A percentile compares a stretch with the other conserved stretches of the same genome.
Conservation (phyloP, 2,797 vertebrate species). For the Choloepus didactylus region DNA sequence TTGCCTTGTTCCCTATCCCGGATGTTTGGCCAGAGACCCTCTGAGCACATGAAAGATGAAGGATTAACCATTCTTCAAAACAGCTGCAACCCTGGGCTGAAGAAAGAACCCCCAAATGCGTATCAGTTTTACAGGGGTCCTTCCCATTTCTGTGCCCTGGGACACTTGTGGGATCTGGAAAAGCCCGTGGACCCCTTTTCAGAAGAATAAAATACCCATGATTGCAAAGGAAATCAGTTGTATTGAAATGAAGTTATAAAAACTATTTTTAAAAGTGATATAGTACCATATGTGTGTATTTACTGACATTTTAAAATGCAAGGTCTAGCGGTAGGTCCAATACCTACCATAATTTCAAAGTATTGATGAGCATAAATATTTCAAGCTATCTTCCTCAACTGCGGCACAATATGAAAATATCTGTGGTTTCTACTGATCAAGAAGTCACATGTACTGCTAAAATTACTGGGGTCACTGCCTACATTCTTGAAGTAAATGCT, state of each 20-base stretch:
- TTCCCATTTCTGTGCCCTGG: not conserved
- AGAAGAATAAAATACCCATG: slow-evolving; percentile 1
- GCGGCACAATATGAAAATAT: not conserved
- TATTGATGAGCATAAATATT: not conserved
- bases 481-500: not conserved
- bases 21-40: not conserved
- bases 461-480: not conserved
- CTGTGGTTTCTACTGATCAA: not conserved
- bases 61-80: slow-evolving; percentile 39
- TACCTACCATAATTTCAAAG: not conserved
- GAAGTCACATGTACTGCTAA: not conserved
- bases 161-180: not conserved
- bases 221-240: not conserved
- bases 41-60: not conserved
- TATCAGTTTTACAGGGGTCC: not conserved
- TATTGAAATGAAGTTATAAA: slow-evolving; percentile 9
- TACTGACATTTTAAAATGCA: slow-evolving; percentile 12
- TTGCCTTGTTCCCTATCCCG: not conserved
- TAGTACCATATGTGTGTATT: not conserved
- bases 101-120: not conserved
- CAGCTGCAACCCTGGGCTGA: too few relatives aligned
- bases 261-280: not conserved
- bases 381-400: not conserved
- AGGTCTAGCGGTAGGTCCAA: not conserved
- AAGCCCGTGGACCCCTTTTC: not conserved